Percentiles rank a stretch among this genome's conserved stretches.
phyloP scores from a whole-genome alignment of 2,888 invertebrate genomes.

The Rapana venosa region DNA sequence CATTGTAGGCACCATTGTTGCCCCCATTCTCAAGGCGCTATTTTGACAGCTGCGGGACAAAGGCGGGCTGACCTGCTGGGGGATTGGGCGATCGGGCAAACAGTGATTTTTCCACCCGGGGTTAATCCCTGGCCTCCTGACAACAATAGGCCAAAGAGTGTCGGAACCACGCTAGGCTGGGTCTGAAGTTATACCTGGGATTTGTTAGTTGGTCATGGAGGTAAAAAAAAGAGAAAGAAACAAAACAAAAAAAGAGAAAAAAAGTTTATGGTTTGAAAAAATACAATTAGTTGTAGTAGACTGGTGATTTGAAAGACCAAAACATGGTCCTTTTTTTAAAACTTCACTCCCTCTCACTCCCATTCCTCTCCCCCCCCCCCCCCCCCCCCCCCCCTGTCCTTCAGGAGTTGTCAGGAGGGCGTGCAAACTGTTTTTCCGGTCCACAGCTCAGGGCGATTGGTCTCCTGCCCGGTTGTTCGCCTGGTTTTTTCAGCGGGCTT shows the following conservation, averaged over 20 bases:
- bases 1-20: background rate
- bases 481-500: background rate
- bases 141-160: background rate
- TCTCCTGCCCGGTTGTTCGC: background rate
- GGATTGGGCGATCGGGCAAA: constrained; percentile 33
- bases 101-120: constrained; percentile 35
- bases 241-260: background rate
- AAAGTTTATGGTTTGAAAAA: too few relatives aligned
- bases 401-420: background rate
- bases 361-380: background rate
- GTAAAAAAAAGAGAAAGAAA: too few relatives aligned
- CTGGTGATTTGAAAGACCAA: constrained; percentile 20
- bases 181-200: background rate
- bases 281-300: background rate
- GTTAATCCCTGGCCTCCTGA: background rate
- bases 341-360: background rate
- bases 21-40: constrained; percentile 32
- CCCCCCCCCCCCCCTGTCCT: background rate
- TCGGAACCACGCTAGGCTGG: constrained; percentile 15
- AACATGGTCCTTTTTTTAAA: background rate
- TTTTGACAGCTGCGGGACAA: constrained; percentile 38
- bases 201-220: too few relatives aligned
- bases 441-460: background rate
- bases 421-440: constrained; percentile 40
- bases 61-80: background rate